Percentiles rank a stretch among this genome's conserved stretches.
These are phyloP conservation scores for Lagorchestes hirsutus DNA, from an alignment of 2,797 vertebrate species.

Conservation along the genomic window DNA sequence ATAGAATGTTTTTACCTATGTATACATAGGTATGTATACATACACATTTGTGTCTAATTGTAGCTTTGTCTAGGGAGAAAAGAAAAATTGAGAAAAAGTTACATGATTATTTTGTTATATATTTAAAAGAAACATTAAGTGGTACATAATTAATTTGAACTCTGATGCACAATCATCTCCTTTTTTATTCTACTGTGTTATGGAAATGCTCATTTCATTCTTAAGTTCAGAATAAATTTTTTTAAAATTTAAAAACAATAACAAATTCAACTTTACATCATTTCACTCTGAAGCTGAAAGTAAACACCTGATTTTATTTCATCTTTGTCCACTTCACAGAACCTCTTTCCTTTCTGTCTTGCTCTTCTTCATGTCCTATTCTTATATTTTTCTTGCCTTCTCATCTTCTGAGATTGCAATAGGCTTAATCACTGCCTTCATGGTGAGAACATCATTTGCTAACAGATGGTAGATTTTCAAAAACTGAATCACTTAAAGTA, in stretches of 20 bases:
- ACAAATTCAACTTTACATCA: slow-evolving; percentile 11
- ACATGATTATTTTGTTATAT: not conserved
- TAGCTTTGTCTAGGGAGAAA: too few species aligned
- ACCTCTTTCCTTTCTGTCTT: slow-evolving; percentile 56
- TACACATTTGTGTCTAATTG: not conserved
- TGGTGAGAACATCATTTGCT: slow-evolving; percentile 68
- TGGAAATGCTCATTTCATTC: not conserved
- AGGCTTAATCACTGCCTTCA: slow-evolving; percentile 63
- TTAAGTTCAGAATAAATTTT: not conserved
- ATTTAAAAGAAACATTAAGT: not conserved
- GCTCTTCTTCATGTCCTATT: slow-evolving; percentile 67
- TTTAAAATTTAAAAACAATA: not conserved
- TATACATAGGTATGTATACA: not conserved
- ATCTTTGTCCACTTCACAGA: slow-evolving; percentile 28
- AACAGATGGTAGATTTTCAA: slow-evolving; percentile 82
- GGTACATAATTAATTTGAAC: not conserved
- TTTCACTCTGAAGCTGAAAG: slow-evolving; percentile 10
- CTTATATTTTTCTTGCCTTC: slow-evolving; percentile 46
- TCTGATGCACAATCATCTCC: not conserved
- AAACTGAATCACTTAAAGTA: slow-evolving; percentile 72
- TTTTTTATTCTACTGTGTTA: not conserved
- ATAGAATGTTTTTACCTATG: not conserved
- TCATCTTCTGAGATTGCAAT: slow-evolving; percentile 61
- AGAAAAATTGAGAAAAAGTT: not conserved
- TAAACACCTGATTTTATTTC: slow-evolving; percentile 27